Evolutionary conservation across 2,888 invertebrate species (phyloP).

Genomic region (Cotesia congregata): DNA sequence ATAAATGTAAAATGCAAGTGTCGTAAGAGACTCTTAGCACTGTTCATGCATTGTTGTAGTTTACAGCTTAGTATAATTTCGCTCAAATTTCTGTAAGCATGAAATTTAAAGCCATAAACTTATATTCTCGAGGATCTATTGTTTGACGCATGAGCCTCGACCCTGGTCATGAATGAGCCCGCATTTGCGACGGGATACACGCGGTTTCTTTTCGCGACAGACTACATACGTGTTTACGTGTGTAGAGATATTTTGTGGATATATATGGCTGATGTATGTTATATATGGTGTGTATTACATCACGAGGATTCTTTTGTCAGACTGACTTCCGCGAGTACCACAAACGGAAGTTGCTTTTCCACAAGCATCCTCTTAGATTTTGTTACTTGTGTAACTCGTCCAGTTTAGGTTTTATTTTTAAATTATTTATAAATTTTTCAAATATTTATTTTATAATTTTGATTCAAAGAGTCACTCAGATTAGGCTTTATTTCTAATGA

Average conservation of each 20-base stretch:
- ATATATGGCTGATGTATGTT: background rate
- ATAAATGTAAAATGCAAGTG: background rate
- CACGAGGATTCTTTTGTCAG: conserved; percentile 15
- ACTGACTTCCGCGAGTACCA: conserved; percentile 15
- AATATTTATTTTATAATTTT: background rate
- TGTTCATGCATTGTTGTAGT: background rate
- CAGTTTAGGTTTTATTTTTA: background rate
- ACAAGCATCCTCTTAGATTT: conserved; percentile 2
- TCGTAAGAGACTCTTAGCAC: background rate
- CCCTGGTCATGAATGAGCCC: background rate
- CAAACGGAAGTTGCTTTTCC: conserved; percentile 20
- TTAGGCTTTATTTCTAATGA: too few relatives aligned
- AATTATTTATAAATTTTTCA: background rate
- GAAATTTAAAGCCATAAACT: background rate
- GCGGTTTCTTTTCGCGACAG: conserved; percentile 27
- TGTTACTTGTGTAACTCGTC: background rate
- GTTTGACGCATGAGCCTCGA: background rate
- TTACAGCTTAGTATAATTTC: background rate
- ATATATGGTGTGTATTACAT: conserved; percentile 7
- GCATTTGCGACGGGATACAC: conserved; percentile 25
- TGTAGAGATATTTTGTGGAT: background rate
- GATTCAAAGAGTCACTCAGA: too few relatives aligned
- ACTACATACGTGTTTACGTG: background rate
- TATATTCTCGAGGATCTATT: background rate
- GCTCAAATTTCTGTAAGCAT: background rate